Base-by-base conservation (phyloP, 2,888 invertebrate species). In the Mongoloraphidia duomilia region DNA sequence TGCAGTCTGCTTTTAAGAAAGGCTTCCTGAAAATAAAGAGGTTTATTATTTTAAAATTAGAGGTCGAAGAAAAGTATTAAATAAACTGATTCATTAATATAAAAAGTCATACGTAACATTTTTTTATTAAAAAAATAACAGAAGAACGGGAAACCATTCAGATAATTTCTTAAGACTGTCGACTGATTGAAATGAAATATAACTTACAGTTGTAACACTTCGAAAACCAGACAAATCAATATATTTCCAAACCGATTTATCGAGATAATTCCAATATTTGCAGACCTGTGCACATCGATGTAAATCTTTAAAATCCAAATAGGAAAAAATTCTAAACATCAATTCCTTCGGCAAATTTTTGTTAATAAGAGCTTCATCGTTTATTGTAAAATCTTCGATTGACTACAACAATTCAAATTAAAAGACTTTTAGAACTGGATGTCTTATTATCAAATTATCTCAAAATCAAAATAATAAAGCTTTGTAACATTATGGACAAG, bases 221-320 rank as follows among this genome's bases (percentile, higher is more conserved):
- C 98, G 98, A 69, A 98, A 99, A 66, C 93, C 86, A 72, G 98
- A 99, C 46, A 99, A 74, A 70, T 98, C 95, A 65, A 99, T 96
- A 67, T 90, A 79, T 69, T 97, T 96, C 98, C 98, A 98, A 69
- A 98, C 98, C 61, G 95, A 96, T 49, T 98, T 98, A 69, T 98
- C 98, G 59, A 98, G 74, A 49, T 94, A 80, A 70, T 98, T 97
- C 98, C 98, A 98, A 33, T 63, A 60, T 57, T 59, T 63, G 59
- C 71, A 74, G 57, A 86, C 89, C 77, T 94, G 93, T 54, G 94
- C 94, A 76, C 94, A 94, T 58, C 94, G 79, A 66, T 96, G 97
- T 57, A 97, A 73, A 11, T 94, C 90, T 35, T 95, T 88, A 44
- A 96, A 92, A 67, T 97, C 96, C 65, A 97, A 74, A 66, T 91